Conservation (phyloP, 2,797 vertebrate species). For the Ambastaia sidthimunki region DNA sequence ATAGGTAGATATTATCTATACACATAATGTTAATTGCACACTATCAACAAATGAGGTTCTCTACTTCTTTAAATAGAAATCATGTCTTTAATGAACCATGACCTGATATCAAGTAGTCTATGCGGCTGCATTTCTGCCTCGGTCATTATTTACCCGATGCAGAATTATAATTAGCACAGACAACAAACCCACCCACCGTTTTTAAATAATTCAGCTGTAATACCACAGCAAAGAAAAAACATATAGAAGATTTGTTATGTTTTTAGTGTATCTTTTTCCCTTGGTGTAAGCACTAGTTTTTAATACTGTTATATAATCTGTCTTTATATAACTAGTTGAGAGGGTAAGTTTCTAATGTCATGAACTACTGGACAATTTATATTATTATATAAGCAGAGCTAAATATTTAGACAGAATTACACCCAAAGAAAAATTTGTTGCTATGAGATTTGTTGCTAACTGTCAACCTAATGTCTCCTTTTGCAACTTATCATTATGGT, state of each 20-base stretch:
- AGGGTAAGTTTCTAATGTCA: not conserved
- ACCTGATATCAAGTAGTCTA: constrained; percentile 49
- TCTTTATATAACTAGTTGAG: constrained; percentile 34
- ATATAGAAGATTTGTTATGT: constrained; percentile 53
- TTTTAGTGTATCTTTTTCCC: constrained; percentile 56
- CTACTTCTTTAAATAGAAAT: constrained; percentile 46
- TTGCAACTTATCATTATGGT: not conserved
- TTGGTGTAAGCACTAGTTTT: constrained; percentile 42
- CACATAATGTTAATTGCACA: constrained; percentile 35
- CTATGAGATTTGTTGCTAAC: too few species aligned
- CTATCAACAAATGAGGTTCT: constrained; percentile 48
- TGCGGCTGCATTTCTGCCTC: constrained; percentile 42
- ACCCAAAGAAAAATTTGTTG: not conserved
- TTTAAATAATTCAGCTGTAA: constrained; percentile 51
- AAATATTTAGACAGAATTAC: not conserved
- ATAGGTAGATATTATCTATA: constrained; percentile 25
- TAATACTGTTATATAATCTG: constrained; percentile 26
- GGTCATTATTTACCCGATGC: constrained; percentile 32
- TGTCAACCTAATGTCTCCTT: too few species aligned
- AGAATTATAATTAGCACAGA: constrained; percentile 69
- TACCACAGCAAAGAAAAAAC: constrained; percentile 57
- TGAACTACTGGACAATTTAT: not conserved
- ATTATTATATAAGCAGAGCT: not conserved
- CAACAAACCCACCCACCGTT: constrained; percentile 47
- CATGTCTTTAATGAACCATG: constrained; percentile 50